A percentile compares a stretch with the other conserved stretches of the same genome.
phyloP scores from a whole-genome alignment of 2,113 vertebrate genomes.

The Etheostoma cragini region DNA sequence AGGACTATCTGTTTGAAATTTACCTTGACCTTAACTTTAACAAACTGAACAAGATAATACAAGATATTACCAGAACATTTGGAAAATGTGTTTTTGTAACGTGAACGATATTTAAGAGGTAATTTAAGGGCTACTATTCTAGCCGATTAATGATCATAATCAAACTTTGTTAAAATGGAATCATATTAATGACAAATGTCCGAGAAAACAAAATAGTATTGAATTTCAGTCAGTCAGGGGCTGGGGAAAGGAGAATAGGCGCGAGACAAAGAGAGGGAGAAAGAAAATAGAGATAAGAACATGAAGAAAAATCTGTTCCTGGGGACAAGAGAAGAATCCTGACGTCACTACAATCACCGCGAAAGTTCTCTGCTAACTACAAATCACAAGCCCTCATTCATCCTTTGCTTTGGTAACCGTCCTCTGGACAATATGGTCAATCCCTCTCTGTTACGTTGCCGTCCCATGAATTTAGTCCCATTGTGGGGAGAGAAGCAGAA shows the following conservation, averaged over 20 bases:
- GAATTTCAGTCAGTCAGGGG: not conserved
- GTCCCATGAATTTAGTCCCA: slow-evolving; percentile 80
- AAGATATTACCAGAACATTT: not conserved
- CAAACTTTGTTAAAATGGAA: not conserved
- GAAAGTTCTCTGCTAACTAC: slow-evolving; percentile 42
- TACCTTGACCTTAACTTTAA: no score
- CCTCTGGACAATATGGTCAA: slow-evolving; percentile 80
- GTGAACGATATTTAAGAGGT: not conserved
- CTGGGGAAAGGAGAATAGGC: not conserved
- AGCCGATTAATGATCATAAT: not conserved
- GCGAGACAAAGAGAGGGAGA: not conserved
- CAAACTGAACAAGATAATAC: not conserved
- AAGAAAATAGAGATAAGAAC: slow-evolving; percentile 24
- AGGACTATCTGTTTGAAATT: not conserved
- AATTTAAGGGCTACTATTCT: not conserved
- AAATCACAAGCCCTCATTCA: slow-evolving; percentile 68
- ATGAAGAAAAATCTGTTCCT: slow-evolving; percentile 37
- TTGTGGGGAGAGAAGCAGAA: slow-evolving; percentile 77
- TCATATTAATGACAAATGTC: not conserved
- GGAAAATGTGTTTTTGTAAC: not conserved
- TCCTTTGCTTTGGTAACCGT: slow-evolving; percentile 65
- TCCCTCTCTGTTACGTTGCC: slow-evolving; percentile 65
- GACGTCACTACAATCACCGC: slow-evolving; percentile 51
- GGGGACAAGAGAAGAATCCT: slow-evolving; percentile 32
- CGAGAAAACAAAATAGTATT: not conserved